Base-by-base conservation (phyloP, 2,797 vertebrate species). In the Carduelis carduelis region DNA sequence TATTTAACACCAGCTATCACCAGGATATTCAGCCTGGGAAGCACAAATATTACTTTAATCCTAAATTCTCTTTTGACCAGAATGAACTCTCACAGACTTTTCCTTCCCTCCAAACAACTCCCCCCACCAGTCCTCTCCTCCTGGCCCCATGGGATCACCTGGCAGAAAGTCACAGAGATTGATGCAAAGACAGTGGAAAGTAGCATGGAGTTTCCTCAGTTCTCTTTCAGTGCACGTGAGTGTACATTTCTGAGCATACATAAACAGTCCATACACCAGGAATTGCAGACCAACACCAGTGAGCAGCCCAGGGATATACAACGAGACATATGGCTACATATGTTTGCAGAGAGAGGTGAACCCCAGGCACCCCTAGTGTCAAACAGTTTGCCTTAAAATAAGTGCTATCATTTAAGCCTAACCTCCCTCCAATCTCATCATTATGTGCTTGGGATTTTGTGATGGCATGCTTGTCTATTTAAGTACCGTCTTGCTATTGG, bases 161-260 rank as follows among this genome's bases (percentile, higher is more conserved):
- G 14, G 4, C 22, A 59, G 10, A 56, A 53, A 57, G 70, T 60
- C 20, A 14, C 26, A n/a, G 28, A 82, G 8, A n/a, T 3, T 32
- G 28, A 35, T 21, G 8, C 12, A 21, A 78, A 59, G 15, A 30
- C 78, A 49, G 15, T 3, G 50, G 27, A 64, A 81, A 75, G 22
- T 2, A 28, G 27, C 64, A 41, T 5, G 84, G 15, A 19, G 7
- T 14, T 75, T 34, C 37, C 7, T 78, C 41, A n/a, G 7, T 27
- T 87, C 6, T 46, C 5, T 68, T 64, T 9, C 15, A 59, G 4
- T 12, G 6, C 16, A 26, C 1, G 1, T 50, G 21, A 8, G 6
- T 35, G 11, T 6, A 26, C 0, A 0, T 56, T 52, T 46, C n/a
- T 52, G 50, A 70, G 30, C 6, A 28, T 6, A 3, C 15, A 49